Percentiles rank a stretch among this genome's conserved stretches.
These are phyloP conservation scores for Gnatocerus cornutus DNA, from an alignment of 2,888 invertebrate species.

Conservation along the genomic window DNA sequence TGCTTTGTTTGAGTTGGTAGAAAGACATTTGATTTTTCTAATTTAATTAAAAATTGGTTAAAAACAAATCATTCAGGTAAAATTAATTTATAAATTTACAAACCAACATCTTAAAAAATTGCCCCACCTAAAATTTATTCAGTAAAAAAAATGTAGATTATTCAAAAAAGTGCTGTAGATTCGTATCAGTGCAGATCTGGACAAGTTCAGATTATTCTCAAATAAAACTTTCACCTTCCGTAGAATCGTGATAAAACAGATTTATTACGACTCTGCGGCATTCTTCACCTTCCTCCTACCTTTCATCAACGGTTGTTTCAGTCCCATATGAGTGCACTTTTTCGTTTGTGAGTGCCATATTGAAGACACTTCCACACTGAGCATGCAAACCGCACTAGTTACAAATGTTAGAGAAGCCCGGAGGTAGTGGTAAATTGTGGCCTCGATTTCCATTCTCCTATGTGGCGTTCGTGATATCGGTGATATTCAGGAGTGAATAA, in stretches of 20 bases:
- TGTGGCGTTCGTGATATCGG: constrained; percentile 24
- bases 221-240: constrained; percentile 16
- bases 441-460: constrained; percentile 41
- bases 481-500: neutral
- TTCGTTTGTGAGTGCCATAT: constrained; percentile 40
- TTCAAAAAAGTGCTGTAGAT: no score
- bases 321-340: constrained; percentile 35
- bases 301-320: constrained; percentile 14
- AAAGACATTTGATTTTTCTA: no score
- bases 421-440: constrained; percentile 24
- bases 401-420: constrained; percentile 16
- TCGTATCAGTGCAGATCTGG: no score
- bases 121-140: no score
- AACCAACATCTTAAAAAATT: no score
- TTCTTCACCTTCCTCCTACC: constrained; percentile 9
- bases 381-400: constrained; percentile 32
- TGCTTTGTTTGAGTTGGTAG: neutral
- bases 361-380: constrained; percentile 39
- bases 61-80: no score
- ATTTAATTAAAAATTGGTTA: no score
- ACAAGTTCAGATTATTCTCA: neutral
- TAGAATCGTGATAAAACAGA: no score
- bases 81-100: no score
- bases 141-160: no score
- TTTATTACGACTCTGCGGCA: no score